Base-by-base conservation (phyloP, 2,888 invertebrate genomes). In the Habroteleia sp. region DNA sequence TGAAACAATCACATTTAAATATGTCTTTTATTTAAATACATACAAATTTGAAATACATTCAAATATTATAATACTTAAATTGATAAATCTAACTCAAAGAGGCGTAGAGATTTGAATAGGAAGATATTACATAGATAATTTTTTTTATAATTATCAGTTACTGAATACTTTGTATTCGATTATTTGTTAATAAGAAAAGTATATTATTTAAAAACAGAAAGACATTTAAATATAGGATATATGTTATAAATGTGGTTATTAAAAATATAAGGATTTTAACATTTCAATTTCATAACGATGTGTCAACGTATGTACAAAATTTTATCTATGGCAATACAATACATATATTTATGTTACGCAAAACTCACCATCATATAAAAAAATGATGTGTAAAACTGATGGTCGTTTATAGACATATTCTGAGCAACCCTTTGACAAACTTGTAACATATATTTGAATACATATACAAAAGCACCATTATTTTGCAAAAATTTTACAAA, bases 291-390 rank as follows among this genome's bases (percentile, higher is more conserved):
- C 27, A 60, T 46, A 41, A 58, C 63, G 54, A 44, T 41, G 29
- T 52, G 58, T 75, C 60, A 50, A 60, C 20, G 10, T 71, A 75
- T 75, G 63, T 75, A 75, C 75, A 75, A 75, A 71, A 65, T 66
- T 66, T 60, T 20, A 48, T 39, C 25, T 54, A 66, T 27, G 20
- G 20, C 65, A 60, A 74, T 74, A 74, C 54, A 74, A 52, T 50
- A 69, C 16, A 42, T 37, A 52, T 23, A 65, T 17, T 16, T 37
- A 44, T 14, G 5, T 39, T 31, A 5, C 29, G 16, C 33, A 14
- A 25, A 23, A 31, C 10, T 29, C 39, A 39, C 11, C 25, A 5
- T 35, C 11, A 16, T 33, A 66, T 56, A 31, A 39, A 2, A 66
- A 46, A 48, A 46, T 11, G 27, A 16, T 41, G 42, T 33, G 16